phyloP scores from a whole-genome alignment of 2,888 invertebrate genomes.

The Amorpha juglandis region DNA sequence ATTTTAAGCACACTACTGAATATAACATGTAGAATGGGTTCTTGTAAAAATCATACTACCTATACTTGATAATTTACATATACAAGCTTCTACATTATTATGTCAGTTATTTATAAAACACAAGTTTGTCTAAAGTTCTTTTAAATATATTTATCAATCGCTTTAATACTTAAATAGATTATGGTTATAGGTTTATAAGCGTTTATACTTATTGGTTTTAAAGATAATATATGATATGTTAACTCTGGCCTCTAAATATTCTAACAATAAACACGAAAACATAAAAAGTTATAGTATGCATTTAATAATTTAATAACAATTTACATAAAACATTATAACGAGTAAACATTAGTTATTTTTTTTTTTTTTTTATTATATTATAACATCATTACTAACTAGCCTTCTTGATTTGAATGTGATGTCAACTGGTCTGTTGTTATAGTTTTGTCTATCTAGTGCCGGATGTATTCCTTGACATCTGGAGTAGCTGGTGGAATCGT shows the following conservation, averaged over 20 bases:
- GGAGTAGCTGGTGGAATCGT: conserved; percentile 82
- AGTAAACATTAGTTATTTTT: conserved; percentile 11
- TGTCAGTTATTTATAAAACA: too few species aligned
- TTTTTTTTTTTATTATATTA: neutral
- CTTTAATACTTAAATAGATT: too few species aligned
- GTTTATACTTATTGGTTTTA: neutral
- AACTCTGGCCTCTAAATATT: neutral
- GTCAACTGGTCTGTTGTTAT: neutral
- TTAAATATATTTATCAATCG: too few species aligned
- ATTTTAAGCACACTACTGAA: too few species aligned
- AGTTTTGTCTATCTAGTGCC: conserved; percentile 36
- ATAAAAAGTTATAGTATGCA: conserved; percentile 8
- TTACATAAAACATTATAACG: neutral
- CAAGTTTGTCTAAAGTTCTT: too few species aligned
- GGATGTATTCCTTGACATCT: conserved; percentile 53
- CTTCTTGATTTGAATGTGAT: neutral
- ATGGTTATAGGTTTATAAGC: too few species aligned
- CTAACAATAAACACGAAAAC: neutral
- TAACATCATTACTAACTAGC: conserved; percentile 1
- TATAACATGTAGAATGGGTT: too few species aligned
- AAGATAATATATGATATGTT: neutral
- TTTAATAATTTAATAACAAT: conserved; percentile 18
- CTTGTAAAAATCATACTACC: too few species aligned
- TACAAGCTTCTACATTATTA: too few species aligned
- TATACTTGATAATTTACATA: too few species aligned